A percentile compares a stretch with the other conserved stretches of the same genome.
phyloP scores from a whole-genome alignment of 2,888 invertebrate species.

The Pseudococcus viburni region DNA sequence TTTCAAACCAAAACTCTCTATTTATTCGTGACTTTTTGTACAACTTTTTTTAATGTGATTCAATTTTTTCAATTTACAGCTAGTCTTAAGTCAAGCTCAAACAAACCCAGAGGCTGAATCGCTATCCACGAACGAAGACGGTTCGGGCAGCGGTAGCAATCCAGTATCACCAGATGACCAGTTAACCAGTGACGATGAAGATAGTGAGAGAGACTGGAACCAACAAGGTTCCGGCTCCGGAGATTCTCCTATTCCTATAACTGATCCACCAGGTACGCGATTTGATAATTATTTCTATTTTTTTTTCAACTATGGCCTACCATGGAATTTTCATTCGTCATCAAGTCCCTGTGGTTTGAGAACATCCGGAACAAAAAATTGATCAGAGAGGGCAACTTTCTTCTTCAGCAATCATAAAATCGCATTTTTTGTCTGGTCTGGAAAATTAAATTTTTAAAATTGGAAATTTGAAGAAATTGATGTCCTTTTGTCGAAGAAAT shows the following conservation, averaged over 20 bases:
- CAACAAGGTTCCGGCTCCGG: constrained; percentile 62
- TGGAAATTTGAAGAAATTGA: too few species aligned
- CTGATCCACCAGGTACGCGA: neutral
- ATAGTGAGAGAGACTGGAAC: neutral
- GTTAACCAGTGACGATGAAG: constrained; percentile 57
- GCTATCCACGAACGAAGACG: constrained; percentile 39
- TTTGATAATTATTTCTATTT: neutral
- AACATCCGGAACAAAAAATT: too few species aligned
- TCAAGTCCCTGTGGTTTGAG: neutral
- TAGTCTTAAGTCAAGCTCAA: constrained; percentile 51
- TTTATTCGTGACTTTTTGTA: too few species aligned
- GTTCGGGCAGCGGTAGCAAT: constrained; percentile 54
- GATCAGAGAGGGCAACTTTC: too few species aligned
- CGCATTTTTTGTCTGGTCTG: too few species aligned
- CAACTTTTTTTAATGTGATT: neutral
- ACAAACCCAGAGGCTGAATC: constrained; percentile 59
- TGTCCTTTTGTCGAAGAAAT: too few species aligned
- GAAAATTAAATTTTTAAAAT: too few species aligned
- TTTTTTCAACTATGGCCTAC: too few species aligned
- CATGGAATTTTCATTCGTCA: neutral
- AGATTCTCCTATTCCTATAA: constrained; percentile 16
- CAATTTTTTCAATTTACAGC: constrained; percentile 34
- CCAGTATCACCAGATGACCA: constrained; percentile 8
- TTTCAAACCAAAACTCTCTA: too few species aligned
- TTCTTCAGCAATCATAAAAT: too few species aligned